phyloP scores from a whole-genome alignment of 1,140 invertebrate genomes.

The Drosophila simulans region DNA sequence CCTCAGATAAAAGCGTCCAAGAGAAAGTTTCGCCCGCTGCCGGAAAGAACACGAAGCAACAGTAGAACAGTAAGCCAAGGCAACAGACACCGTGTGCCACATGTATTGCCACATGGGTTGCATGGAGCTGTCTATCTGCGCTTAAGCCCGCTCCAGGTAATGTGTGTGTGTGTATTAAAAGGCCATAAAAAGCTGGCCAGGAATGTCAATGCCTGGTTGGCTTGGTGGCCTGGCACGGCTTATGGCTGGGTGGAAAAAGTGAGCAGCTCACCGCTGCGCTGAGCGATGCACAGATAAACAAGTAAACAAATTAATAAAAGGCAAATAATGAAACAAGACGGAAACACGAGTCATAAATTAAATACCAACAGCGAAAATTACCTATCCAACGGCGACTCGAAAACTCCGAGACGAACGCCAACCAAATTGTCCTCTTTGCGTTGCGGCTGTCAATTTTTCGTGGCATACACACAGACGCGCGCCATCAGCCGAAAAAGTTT shows the following conservation, averaged over 20 bases:
- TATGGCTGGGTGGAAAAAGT: constrained; percentile 15
- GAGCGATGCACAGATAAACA: constrained; percentile 48
- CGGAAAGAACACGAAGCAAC: constrained; percentile 55
- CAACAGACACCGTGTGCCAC: constrained; percentile 28
- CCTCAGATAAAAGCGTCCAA: constrained; percentile 31
- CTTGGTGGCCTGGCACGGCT: constrained; percentile 43
- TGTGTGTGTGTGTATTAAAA: constrained; percentile 64
- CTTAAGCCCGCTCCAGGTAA: constrained; percentile 35
- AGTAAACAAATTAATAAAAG: constrained; percentile 83
- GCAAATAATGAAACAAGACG: constrained; percentile 69
- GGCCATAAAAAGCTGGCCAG: constrained; percentile 55
- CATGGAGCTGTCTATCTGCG: constrained; percentile 52
- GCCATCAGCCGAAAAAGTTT: constrained; percentile 52
- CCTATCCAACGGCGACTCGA: constrained; percentile 56
- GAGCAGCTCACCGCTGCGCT: constrained; percentile 35
- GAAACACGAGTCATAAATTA: constrained; percentile 81
- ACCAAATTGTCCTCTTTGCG: constrained; percentile 62
- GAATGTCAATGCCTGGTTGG: constrained; percentile 13
- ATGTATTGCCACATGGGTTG: constrained; percentile 18
- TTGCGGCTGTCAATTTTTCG: constrained; percentile 77
- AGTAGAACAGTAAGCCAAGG: constrained; percentile 62
- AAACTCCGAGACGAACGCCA: neutral
- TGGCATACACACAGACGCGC: constrained; percentile 75
- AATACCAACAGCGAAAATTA: constrained; percentile 82
- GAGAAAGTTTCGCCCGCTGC: constrained; percentile 46